A percentile compares a stretch with the other conserved stretches of the same genome.
These are phyloP conservation scores for Laupala kohalensis DNA, from an alignment of 1,140 invertebrate genomes.

Conservation along the genomic window DNA sequence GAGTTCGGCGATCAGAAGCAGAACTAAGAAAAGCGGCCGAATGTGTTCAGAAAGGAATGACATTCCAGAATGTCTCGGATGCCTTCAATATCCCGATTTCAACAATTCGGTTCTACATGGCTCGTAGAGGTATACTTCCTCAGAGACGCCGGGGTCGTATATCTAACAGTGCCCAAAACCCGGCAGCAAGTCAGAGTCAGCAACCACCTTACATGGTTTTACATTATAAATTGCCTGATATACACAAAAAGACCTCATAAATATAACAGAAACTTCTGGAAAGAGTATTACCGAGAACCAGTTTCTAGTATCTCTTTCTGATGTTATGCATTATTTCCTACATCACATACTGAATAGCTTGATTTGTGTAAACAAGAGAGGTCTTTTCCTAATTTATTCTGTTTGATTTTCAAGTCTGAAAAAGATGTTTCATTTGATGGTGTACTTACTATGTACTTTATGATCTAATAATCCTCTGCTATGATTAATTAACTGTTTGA, in stretches of 20 bases:
- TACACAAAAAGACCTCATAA: not conserved
- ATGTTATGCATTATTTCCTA: too few relatives aligned
- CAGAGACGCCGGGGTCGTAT: conserved; percentile 50
- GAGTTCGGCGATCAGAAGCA: conserved; percentile 54
- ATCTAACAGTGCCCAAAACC: not conserved
- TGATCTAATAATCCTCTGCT: too few relatives aligned
- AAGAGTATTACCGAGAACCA: too few relatives aligned
- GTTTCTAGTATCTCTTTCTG: too few relatives aligned
- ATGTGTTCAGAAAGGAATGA: conserved; percentile 62
- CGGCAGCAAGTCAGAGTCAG: not conserved
- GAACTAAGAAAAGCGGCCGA: conserved; percentile 62
- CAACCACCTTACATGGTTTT: not conserved
- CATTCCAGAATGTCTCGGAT: conserved; percentile 68
- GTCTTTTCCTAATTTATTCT: too few relatives aligned
- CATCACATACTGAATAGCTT: too few relatives aligned
- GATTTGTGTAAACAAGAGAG: too few relatives aligned
- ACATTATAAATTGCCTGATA: conserved; percentile 2
- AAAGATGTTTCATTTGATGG: too few relatives aligned
- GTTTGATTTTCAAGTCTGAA: too few relatives aligned
- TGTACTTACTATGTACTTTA: too few relatives aligned
- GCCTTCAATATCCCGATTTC: conserved; percentile 73
- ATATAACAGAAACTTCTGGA: not conserved
- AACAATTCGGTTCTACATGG: conserved; percentile 74
- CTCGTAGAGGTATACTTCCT: conserved; percentile 62
- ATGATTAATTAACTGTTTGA: too few relatives aligned